Percentiles rank a stretch among this genome's conserved stretches.
These are phyloP conservation scores for Cephus cinctus DNA, from an alignment of 1,140 invertebrate genomes.

Conservation along the genomic window DNA sequence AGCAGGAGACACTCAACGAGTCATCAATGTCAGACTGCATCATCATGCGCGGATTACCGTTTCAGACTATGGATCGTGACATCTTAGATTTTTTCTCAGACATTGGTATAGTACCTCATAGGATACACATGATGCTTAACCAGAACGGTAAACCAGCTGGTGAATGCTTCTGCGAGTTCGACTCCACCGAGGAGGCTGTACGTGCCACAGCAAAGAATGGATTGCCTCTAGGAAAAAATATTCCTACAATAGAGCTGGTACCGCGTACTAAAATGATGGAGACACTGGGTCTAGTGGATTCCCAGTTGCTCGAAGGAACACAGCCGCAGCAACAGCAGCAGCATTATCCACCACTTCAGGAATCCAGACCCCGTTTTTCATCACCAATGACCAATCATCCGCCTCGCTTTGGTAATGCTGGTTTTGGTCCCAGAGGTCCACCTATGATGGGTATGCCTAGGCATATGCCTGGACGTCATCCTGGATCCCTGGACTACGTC, in stretches of 20 bases:
- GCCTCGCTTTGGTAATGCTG: conserved; percentile 39
- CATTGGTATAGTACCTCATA: conserved; percentile 70
- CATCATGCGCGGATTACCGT: conserved; percentile 73
- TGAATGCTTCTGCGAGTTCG: conserved; percentile 85
- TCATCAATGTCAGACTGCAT: conserved; percentile 61
- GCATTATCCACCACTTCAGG: conserved; percentile 27
- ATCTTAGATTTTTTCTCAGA: conserved; percentile 79
- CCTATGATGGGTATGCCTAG: conserved; percentile 49
- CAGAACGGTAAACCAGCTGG: conserved; percentile 69
- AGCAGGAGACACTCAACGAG: conserved; percentile 38
- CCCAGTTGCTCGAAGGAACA: conserved; percentile 20
- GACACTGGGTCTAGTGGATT: conserved; percentile 43
- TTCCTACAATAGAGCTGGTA: conserved; percentile 68
- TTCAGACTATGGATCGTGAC: conserved; percentile 71
- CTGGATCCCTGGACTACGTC: conserved; percentile 43
- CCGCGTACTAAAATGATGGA: conserved; percentile 62
- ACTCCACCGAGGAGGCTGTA: conserved; percentile 65
- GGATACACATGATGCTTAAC: conserved; percentile 77
- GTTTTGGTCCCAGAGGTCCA: conserved; percentile 39
- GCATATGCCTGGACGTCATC: conserved; percentile 32
- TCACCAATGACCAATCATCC: conserved; percentile 37
- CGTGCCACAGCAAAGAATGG: conserved; percentile 72
- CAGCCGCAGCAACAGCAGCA: conserved; percentile 25
- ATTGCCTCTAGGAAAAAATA: conserved; percentile 63
- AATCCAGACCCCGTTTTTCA: conserved; percentile 38